Conservation (phyloP, 2,797 vertebrate species). For the Avahi laniger region DNA sequence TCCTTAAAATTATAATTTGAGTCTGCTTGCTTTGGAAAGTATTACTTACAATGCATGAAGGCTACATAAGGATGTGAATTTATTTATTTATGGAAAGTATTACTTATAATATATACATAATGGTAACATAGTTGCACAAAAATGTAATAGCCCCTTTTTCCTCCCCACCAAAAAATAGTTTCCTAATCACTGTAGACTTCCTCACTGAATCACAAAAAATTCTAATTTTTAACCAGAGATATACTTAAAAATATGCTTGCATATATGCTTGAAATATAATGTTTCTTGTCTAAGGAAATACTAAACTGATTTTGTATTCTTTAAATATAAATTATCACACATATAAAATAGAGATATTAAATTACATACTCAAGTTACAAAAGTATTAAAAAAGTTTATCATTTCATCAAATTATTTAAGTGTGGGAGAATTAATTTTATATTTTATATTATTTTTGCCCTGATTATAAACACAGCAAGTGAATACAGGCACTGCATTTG, state of each 20-base stretch:
- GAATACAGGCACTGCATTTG: neutral
- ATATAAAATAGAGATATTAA: neutral
- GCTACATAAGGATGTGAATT: neutral
- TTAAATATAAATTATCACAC: neutral
- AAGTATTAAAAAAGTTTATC: neutral
- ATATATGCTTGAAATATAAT: neutral
- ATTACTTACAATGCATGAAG: neutral
- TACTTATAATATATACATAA: neutral
- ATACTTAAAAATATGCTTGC: neutral
- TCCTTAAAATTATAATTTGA: neutral
- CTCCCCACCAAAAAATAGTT: neutral
- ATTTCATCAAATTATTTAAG: neutral
- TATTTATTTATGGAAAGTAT: constrained; percentile 38
- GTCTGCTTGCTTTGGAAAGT: neutral
- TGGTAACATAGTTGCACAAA: neutral
- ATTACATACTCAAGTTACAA: neutral
- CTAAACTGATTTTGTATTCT: neutral
- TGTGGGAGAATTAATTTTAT: neutral
- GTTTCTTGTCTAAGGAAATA: constrained; percentile 13
- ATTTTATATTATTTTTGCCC: neutral
- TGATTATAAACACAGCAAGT: too few species aligned
- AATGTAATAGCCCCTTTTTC: neutral
- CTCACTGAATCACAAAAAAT: neutral
- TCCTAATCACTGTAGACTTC: neutral
- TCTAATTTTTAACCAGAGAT: neutral